A percentile compares a stretch with the other conserved stretches of the same genome.
Evolutionary conservation across 2,888 invertebrate genomes (phyloP).

Genomic region (Globia sparganii): DNA sequence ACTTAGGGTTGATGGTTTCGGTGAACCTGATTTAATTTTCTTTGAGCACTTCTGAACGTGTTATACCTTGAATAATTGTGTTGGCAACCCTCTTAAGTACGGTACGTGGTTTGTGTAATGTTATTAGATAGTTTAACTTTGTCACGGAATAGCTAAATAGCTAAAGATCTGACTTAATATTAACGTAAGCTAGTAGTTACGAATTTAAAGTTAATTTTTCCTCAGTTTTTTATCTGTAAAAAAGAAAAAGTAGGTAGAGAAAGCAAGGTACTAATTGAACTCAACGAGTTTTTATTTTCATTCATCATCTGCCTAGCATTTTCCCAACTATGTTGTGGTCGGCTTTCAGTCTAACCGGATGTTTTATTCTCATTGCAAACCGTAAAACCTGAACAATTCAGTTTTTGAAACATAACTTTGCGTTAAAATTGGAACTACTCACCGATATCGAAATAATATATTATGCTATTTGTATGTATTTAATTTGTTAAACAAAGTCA

Average conservation of each 20-base stretch:
- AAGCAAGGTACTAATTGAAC: background rate
- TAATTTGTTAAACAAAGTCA: background rate
- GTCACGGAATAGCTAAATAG: background rate
- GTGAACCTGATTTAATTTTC: constrained; percentile 27
- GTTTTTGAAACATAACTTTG: background rate
- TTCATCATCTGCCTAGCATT: too few relatives aligned
- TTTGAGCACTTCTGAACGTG: background rate
- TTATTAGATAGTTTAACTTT: constrained; percentile 19
- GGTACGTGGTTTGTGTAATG: constrained; percentile 4
- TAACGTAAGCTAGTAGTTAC: background rate
- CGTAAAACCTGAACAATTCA: background rate
- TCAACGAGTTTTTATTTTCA: background rate
- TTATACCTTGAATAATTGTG: constrained; percentile 23
- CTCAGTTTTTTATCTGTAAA: background rate
- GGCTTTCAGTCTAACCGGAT: too few relatives aligned
- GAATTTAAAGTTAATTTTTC: too few relatives aligned
- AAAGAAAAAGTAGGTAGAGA: background rate
- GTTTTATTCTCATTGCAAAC: background rate
- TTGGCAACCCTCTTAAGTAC: constrained; percentile 2
- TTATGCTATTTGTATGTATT: background rate
- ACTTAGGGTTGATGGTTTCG: constrained; percentile 16
- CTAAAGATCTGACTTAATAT: background rate
- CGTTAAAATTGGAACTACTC: background rate
- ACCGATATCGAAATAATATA: background rate
- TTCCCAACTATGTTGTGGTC: too few relatives aligned